Evolutionary conservation across 2,797 vertebrate species (phyloP), one percentile per base, ranked within the genome.

Genomic region (Dallia pectoralis): DNA sequence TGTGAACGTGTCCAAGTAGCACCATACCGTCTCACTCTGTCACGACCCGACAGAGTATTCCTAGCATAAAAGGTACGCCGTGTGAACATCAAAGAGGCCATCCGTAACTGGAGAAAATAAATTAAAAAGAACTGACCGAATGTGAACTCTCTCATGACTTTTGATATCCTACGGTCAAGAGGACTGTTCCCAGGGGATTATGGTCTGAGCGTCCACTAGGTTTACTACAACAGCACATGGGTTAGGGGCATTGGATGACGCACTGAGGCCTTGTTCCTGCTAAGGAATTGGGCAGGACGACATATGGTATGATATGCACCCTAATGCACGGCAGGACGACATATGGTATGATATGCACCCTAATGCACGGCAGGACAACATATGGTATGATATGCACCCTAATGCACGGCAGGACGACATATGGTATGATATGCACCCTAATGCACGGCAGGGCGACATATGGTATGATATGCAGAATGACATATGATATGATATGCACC

Each of bases 191-290:
- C 65, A 22, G 33, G 19, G 33, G 65, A 67, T 67, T 67, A 67
- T 2, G 44, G 36, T 67, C 36, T 67, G 65, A 47, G 65, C 33
- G 44, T 36, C 65, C 36, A 44, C 36, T 36, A 12, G 44, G 65
- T 67, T 67, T 67, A 47, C 65, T 67, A 67, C 33, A 25, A 67
- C 33, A 14, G 65, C 61, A 47, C 65, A 67, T 44, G 65, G 65
- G 33, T 12, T n/a, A 22, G 22, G 32, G 27, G 33, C 18, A 4
- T 4, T 22, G 36, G 32, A 67, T 19, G 22, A 9, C 25, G 8
- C 36, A 40, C 65, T 36, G 25, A 47, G 47, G 19, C 65, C 22
- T 3, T 11, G 36, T 67, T 25, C 19, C 22, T 25, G 18, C 8
- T 67, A 22, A 44, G 44, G 36, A 14, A n/a, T n/a, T n/a, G n/a